Base-by-base conservation (phyloP, 2,113 vertebrate genomes). In the Oceanodroma tethys region DNA sequence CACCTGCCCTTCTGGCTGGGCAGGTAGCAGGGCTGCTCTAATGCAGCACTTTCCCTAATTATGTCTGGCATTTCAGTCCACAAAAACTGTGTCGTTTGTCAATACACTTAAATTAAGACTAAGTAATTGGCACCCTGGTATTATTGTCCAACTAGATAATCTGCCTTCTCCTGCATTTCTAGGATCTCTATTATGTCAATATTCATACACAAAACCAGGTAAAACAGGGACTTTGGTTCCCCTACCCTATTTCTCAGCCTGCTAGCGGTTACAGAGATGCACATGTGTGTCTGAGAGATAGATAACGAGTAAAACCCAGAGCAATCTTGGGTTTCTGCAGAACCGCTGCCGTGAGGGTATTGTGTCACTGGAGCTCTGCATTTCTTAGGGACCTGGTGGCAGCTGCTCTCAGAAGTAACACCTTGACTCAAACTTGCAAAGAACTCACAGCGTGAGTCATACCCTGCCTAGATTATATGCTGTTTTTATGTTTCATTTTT, bases 361-460 rank as follows among this genome's bases (percentile, higher is more conserved):
- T 52, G 34, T 65, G 55, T 91, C 74, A 23, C 62, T 23, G 55
- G 70, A 90, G 74, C 42, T 80, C 63, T 38, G 81, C 10, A 4
- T 76, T 82, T 94, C 84, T 36, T 29, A 58, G n/a, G 48, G 52
- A 93, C 65, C 19, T 45, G 62, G 71, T 34, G 67, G 50, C 85
- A 95, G 88, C 87, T 93, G 85, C 58, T 94, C 45, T 80, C 52
- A 93, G 58, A 90, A 93, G 79, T 48, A 92, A 67, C 75, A 81
- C 48, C 81, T 79, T 70, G 85, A 93, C 81, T 93, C 71, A 80
- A 90, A 90, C 67, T 80, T 58, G 90, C 71, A 82, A 56, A 92
- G 85, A 75, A 21, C 50, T 76, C 47, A 42, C 50, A 53, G 38
- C 2, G 1, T 91, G 90, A 96, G 43, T 95, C 88, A 87, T 30